Percentiles rank a stretch among this genome's conserved stretches.
Conservation (phyloP, 2,113 vertebrate species). For the Gymnarchus niloticus region DNA sequence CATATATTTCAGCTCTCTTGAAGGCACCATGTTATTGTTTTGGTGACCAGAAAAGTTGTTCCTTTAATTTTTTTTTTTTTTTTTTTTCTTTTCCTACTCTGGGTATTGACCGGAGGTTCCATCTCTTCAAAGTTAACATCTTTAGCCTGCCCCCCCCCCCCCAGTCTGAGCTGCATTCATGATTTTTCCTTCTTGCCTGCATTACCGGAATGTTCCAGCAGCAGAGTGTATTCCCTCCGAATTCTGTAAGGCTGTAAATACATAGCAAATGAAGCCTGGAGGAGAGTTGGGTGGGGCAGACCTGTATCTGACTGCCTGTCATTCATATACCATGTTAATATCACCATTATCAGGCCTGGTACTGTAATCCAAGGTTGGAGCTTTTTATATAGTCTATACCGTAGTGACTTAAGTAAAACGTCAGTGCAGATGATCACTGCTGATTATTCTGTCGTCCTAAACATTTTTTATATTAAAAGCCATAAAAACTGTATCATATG, state of each 20-base stretch:
- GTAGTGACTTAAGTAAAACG: background rate
- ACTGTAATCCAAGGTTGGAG: background rate
- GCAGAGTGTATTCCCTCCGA: constrained; percentile 62
- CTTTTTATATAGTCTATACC: constrained; percentile 7
- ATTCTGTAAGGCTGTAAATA: constrained; percentile 57
- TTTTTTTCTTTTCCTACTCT: constrained; percentile 33
- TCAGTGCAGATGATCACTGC: constrained; percentile 8
- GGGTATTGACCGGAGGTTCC: background rate
- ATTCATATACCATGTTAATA: constrained; percentile 44
- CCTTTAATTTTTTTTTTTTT: background rate
- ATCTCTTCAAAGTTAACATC: background rate
- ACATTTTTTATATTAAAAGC: constrained; percentile 9
- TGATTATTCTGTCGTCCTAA: constrained; percentile 24
- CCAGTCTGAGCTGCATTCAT: background rate
- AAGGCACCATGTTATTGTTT: constrained; percentile 21
- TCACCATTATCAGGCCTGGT: constrained; percentile 15
- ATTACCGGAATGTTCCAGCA: constrained; percentile 46
- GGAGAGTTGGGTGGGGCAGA: constrained; percentile 43
- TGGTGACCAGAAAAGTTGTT: constrained; percentile 6
- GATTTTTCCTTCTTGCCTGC: background rate
- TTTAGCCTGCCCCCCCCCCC: background rate
- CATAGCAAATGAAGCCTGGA: constrained; percentile 44
- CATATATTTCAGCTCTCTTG: background rate
- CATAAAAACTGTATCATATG: background rate
- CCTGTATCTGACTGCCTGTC: constrained; percentile 33